Base-by-base conservation (phyloP, 2,113 vertebrate species). In the Centropus bengalensis region DNA sequence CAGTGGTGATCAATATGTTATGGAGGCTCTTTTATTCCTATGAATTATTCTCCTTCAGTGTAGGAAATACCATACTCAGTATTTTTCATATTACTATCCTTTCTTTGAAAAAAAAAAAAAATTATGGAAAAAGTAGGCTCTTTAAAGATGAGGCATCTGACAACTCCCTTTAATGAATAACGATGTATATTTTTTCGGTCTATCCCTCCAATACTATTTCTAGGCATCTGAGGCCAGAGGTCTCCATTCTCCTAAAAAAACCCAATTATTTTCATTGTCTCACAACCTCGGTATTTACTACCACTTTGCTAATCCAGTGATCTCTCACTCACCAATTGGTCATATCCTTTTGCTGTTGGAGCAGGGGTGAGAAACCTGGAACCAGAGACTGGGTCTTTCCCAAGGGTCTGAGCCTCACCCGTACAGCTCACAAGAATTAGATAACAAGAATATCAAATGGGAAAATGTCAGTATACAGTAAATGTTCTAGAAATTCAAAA, bases 101-200 rank as follows among this genome's bases (percentile, higher is more conserved):
- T 75, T 55, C 27, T 59, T 77, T 5, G 2, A 56, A 73, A 75
- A 68, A 63, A 36, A n/a, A 12, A 21, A 38, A 6, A 24, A 1
- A 7, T 58, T 45, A 55, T 17, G 18, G 40, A 28, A 42, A 79
- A 88, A 88, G 28, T 2, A n/a, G 24, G 14, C 5, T 67, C 8
- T 52, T 78, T n/a, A 79, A 77, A 75, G 78, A 67, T 1, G 1
- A 85, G 6, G 1, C 18, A 33, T 10, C 42, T 32, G 27, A 38
- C 8, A 14, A 33, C 18, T 28, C n/a, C 9, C 10, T 30, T 47
- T 27, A 59, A 79, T 33, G 44, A 79, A 58, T 0, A 63, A 28
- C 11, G 42, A 32, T 1, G 0, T 23, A 2, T 5, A 10, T 8
- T 79, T 88, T 47, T 73, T 32, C 27, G 40, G 4, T 33, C 47